Base-by-base conservation (phyloP, 2,888 invertebrate species). In the Xestia c-nigrum region DNA sequence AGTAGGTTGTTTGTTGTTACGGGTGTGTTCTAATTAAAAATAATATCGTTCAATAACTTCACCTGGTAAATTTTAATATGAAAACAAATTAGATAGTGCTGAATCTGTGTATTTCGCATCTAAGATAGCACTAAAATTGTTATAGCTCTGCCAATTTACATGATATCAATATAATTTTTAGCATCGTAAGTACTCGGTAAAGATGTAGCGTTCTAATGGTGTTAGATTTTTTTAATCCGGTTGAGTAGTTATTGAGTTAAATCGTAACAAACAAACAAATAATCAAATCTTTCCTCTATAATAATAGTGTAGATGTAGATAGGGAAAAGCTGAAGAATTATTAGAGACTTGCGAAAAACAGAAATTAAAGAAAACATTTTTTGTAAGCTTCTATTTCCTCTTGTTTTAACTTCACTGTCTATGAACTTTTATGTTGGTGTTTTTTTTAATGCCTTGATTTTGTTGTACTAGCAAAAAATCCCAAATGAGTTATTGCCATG, bases 1-100 rank as follows among this genome's bases (percentile, higher is more conserved):
- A 70, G 16, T 80, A 21, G 69, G 75, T 72, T 78, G 84, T 72
- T 81, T 76, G 78, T 78, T 73, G 10, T 1, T 50, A 57, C 81
- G 50, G 43, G 78, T 89, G 86, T n/a, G n/a, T n/a, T n/a, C n/a
- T n/a, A n/a, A n/a, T n/a, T n/a, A n/a, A n/a, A n/a, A n/a, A n/a
- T n/a, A n/a, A n/a, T n/a, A n/a, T 57, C 24, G 24, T 24, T 59
- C 31, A 31, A 19, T 16, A 24, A 16, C 31, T 59, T 31, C 7
- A 31, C 3, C 10, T 31, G 16, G 16, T 31, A 7, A 16, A 9
- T 59, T 31, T 31, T 16, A 16, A 31, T 9, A 1, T 59, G 7
- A 16, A 59, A 59, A 1, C 16, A 59, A 59, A 31, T 31, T 9
- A 59, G 7, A 19, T 59, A 19, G 19, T 59, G 31, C 16, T 59